Percentiles rank a stretch among this genome's conserved stretches.
Evolutionary conservation across 2,113 vertebrate species (phyloP).

Genomic region (Petaurus breviceps): DNA sequence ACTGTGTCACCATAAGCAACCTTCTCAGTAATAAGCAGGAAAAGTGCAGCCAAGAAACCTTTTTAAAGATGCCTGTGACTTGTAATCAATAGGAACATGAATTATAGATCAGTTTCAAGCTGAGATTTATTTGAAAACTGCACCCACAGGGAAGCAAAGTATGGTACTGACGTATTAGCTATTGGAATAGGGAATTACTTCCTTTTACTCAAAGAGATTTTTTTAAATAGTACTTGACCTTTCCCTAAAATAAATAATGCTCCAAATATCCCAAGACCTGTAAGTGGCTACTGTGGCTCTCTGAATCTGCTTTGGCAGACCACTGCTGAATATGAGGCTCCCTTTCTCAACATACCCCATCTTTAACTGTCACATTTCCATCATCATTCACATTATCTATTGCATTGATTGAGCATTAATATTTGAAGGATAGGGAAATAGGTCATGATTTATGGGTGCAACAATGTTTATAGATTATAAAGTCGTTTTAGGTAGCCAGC

Average conservation of each 20-base stretch:
- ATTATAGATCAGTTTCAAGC: constrained; percentile 54
- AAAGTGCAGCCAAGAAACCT: constrained; percentile 73
- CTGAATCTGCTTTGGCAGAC: neutral
- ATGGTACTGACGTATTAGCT: constrained; percentile 34
- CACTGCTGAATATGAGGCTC: neutral
- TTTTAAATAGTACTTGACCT: neutral
- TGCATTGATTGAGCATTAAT: constrained; percentile 1
- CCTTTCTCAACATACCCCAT: neutral
- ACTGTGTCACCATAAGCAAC: constrained; percentile 55
- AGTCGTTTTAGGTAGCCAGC: neutral
- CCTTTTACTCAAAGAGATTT: neutral
- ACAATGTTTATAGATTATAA: constrained; percentile 2
- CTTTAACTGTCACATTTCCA: neutral
- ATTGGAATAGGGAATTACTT: neutral
- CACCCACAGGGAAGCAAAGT: constrained; percentile 57
- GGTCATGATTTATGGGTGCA: neutral
- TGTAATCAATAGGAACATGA: constrained; percentile 63
- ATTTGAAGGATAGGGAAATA: neutral
- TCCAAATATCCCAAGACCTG: neutral
- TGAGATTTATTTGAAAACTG: constrained; percentile 76
- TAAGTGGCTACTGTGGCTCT: neutral
- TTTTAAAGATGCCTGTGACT: constrained; percentile 70
- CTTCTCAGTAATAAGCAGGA: constrained; percentile 59
- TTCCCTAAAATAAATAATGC: neutral
- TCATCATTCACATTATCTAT: neutral